These are phyloP conservation scores for Pedetes capensis DNA, from an alignment of 2,113 vertebrate species.

Conservation along the genomic window DNA sequence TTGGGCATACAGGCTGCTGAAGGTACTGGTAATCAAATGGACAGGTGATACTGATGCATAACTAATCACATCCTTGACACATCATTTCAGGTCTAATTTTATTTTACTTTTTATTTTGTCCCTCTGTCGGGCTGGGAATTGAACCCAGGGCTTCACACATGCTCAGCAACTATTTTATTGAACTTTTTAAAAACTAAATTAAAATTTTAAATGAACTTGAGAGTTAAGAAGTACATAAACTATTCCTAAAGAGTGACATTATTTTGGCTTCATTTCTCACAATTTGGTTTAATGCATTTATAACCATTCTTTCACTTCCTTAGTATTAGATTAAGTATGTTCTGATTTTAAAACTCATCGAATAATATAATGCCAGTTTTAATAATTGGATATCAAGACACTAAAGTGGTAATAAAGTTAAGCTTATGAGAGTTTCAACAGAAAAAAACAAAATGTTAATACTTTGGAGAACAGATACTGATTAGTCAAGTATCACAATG, in stretches of 20 bases:
- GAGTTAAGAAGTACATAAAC: neutral
- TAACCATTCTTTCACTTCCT: neutral
- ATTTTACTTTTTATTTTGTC: neutral
- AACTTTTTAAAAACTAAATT: too few relatives aligned
- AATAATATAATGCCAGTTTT: constrained; percentile 11
- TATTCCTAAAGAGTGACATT: neutral
- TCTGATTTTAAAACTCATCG: constrained; percentile 15
- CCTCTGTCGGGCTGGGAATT: neutral
- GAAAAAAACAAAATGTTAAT: neutral
- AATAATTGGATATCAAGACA: constrained; percentile 9
- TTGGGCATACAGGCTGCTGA: neutral
- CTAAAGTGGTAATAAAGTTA: constrained; percentile 29
- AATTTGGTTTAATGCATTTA: constrained; percentile 2
- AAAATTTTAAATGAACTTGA: constrained; percentile 36
- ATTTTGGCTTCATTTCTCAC: neutral
- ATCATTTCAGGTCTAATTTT: neutral
- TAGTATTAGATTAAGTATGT: neutral
- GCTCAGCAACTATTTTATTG: neutral
- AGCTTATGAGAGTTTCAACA: neutral
- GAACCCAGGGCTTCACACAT: neutral
- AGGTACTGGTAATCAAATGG: neutral
- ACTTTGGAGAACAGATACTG: neutral
- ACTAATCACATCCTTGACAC: neutral
- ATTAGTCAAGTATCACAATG: neutral
- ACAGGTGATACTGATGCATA: neutral